These are phyloP conservation scores for Lasiommata megera DNA, from an alignment of 2,888 invertebrate genomes.

Conservation along the genomic window DNA sequence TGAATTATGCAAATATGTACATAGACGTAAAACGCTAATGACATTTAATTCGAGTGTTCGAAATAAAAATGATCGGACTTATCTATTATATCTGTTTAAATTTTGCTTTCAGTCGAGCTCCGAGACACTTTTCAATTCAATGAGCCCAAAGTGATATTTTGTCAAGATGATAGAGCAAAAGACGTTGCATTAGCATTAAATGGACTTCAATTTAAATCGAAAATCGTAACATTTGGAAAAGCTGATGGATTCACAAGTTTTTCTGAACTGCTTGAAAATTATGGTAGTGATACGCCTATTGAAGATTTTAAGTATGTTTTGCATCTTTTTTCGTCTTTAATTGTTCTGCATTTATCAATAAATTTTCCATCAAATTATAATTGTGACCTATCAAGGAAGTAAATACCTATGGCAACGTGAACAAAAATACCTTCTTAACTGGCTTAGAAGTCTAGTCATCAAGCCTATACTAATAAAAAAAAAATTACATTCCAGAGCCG, in stretches of 20 bases:
- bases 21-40: too few species aligned
- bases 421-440: too few species aligned
- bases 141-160: constrained; percentile 57
- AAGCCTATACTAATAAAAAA: too few species aligned
- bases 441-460: too few species aligned
- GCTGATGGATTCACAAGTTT: constrained; percentile 48
- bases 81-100: background rate
- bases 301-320: constrained; percentile 49
- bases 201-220: constrained; percentile 41
- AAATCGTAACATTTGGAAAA: constrained; percentile 55
- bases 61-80: too few species aligned
- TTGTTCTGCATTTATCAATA: too few species aligned
- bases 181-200: constrained; percentile 48
- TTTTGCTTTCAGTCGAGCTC: constrained; percentile 50
- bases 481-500: constrained; percentile 43
- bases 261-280: constrained; percentile 46
- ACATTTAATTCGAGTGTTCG: too few species aligned
- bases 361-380: too few species aligned
- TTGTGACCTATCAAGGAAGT: too few species aligned
- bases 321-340: background rate
- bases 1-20: too few species aligned
- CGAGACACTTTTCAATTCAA: constrained; percentile 44
- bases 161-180: constrained; percentile 51
- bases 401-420: too few species aligned
- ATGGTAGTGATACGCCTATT: constrained; percentile 39